These are phyloP conservation scores for Hirundichthys speculiger DNA, from an alignment of 2,113 vertebrate species.

Conservation along the genomic window DNA sequence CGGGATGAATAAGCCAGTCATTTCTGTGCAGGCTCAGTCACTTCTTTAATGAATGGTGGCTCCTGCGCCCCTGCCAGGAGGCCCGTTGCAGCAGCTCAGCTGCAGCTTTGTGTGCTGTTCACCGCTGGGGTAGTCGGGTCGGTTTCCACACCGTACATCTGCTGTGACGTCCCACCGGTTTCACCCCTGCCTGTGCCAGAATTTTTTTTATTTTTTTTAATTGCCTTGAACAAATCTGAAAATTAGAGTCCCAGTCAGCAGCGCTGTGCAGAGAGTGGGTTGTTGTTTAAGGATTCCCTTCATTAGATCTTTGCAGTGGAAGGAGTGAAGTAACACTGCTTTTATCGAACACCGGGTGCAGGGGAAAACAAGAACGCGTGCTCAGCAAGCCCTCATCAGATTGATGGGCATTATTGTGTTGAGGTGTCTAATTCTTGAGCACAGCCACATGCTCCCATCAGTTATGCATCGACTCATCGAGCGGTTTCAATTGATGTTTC, in stretches of 20 bases:
- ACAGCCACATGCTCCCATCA: slow-evolving; percentile 3
- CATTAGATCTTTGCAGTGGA: slow-evolving; percentile 7
- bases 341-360: slow-evolving; percentile 16
- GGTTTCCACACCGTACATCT: slow-evolving; percentile 28
- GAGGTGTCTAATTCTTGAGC: slow-evolving; percentile 11
- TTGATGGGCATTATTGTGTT: slow-evolving; percentile 31
- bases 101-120: slow-evolving; percentile 27
- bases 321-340: slow-evolving; percentile 7
- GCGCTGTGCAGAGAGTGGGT: slow-evolving; percentile 4
- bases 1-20: slow-evolving; percentile 34
- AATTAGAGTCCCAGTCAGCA: slow-evolving; percentile 16
- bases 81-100: slow-evolving; percentile 32
- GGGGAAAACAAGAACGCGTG: slow-evolving; percentile 1
- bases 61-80: slow-evolving; percentile 43
- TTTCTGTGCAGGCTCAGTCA: slow-evolving; percentile 32
- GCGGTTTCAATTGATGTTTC: slow-evolving; percentile 12
- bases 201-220: slow-evolving; percentile 33
- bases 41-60: slow-evolving; percentile 52
- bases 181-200: slow-evolving; percentile 18
- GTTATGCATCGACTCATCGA: slow-evolving; percentile 10
- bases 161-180: slow-evolving; percentile 15
- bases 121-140: slow-evolving; percentile 26
- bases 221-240: slow-evolving; percentile 5
- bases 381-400: slow-evolving; percentile 25
- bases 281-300: slow-evolving; percentile 25